Percentiles rank a stretch among this genome's conserved stretches.
Conservation (phyloP, 2,888 invertebrate species). For the Dromius quadrimaculatus region DNA sequence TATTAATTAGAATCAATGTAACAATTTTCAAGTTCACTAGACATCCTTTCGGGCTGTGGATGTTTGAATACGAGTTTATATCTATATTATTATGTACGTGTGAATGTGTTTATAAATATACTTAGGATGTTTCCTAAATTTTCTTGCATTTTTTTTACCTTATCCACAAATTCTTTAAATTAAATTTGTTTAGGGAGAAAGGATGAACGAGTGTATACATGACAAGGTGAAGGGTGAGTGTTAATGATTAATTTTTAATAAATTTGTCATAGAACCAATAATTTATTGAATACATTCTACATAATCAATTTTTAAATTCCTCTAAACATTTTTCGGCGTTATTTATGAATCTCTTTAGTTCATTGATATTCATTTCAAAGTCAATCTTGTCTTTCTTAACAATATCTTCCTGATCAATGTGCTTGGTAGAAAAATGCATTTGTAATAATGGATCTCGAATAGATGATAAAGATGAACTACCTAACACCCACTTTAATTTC, state of each 20-base stretch:
- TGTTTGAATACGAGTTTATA: slow-evolving; percentile 58
- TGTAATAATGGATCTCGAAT: slow-evolving; percentile 67
- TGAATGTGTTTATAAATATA: slow-evolving; percentile 67
- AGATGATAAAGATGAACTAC: slow-evolving; percentile 68
- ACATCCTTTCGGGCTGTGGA: slow-evolving; percentile 60
- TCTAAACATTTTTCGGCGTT: slow-evolving; percentile 52
- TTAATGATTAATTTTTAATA: no score
- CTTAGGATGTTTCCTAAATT: slow-evolving; percentile 62
- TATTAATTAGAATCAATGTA: not conserved
- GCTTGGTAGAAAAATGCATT: slow-evolving; percentile 64
- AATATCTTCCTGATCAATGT: slow-evolving; percentile 53
- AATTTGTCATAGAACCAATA: no score
- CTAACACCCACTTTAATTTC: slow-evolving; percentile 70
- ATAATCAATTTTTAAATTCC: slow-evolving; percentile 28
- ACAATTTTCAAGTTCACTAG: not conserved
- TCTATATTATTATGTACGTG: slow-evolving; percentile 63
- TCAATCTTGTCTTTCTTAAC: slow-evolving; percentile 58
- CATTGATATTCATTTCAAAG: slow-evolving; percentile 63
- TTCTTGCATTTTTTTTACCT: slow-evolving; percentile 2
- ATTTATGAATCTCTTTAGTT: slow-evolving; percentile 58
- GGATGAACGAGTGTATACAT: no score
- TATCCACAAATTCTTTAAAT: no score
- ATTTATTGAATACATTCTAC: slow-evolving; percentile 24
- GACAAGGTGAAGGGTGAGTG: no score
- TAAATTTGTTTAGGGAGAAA: no score